Conservation (phyloP, 2,797 vertebrate genomes). For the Phyllotis vaccarum region DNA sequence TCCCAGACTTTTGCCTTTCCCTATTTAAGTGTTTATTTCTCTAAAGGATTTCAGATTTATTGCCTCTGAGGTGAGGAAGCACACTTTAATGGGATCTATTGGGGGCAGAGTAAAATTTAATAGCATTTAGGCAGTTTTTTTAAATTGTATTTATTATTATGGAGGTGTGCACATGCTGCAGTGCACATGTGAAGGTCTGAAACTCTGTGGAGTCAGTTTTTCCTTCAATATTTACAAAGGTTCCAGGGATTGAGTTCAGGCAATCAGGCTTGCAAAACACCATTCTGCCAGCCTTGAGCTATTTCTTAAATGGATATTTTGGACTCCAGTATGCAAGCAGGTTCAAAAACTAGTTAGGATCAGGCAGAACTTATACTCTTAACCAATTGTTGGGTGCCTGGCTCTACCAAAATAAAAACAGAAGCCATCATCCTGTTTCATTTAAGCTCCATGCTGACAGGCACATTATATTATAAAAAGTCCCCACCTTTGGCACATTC, state of each 20-base stretch:
- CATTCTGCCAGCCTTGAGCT: not conserved
- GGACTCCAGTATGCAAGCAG: not conserved
- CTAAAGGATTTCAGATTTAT: not conserved
- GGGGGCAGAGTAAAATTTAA: not conserved
- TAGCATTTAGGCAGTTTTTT: not conserved
- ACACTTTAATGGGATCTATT: not conserved
- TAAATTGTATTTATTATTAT: not conserved
- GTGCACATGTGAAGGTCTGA: not conserved
- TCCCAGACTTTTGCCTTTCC: not conserved
- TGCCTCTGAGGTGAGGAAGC: not conserved
- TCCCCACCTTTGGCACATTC: not conserved
- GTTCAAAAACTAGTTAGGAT: not conserved
- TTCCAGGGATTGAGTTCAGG: not conserved
- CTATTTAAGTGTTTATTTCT: not conserved
- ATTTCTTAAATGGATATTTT: not conserved
- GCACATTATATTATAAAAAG: not conserved
- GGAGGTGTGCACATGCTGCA: not conserved
- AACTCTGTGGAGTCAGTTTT: not conserved
- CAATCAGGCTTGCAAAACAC: not conserved
- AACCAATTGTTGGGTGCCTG: not conserved
- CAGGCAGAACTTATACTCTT: not conserved
- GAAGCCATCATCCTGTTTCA: not conserved
- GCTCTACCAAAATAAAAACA: not conserved
- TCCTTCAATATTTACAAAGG: not conserved
- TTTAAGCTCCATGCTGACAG: not conserved